Base-by-base conservation (phyloP, 2,888 invertebrate genomes). In the Brenthis ino region DNA sequence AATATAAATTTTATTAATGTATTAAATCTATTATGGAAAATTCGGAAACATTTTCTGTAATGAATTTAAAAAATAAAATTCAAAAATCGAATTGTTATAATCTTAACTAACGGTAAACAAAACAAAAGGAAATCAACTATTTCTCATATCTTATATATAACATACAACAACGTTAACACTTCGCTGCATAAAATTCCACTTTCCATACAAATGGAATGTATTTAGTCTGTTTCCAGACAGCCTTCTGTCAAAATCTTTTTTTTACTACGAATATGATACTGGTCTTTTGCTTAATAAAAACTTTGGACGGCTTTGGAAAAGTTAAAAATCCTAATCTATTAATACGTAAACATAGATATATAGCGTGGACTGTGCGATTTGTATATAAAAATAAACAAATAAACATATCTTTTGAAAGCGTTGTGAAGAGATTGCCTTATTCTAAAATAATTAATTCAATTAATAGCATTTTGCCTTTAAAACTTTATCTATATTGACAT, bases 251-350 rank as follows among this genome's bases (percentile, higher is more conserved):
- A 70, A 71, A 63, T 61, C 56, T 48, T 61, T 69, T 57, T 37
- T 43, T 24, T 14, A 50, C 55, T 61, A 67, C 60, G 43, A 57
- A 20, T 66, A 63, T 64, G n/a, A 48, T 51, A 66, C 56, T 67
- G 65, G 63, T 68, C 57, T 61, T 60, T 60, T 60, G 57, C 48
- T 70, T 66, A 67, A 72, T 71, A 71, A 66, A 69, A 57, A 70
- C 75, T 77, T 77, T 78, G 78, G 78, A 78, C 78, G 78, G 78
- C 75, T 77, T 77, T 77, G 78, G 76, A 77, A 71, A 65, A 58
- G 68, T 72, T 63, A 47, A 65, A 58, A 68, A 56, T 54, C 55
- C 60, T 67, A 60, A 50, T 67, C 67, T 67, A 64, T 67, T 64
- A 54, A 57, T 13, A 64, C 64, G n/a, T 28, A 64, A 37, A 13